Evolutionary conservation across 2,797 vertebrate species (phyloP), one percentile per base, ranked within the genome.

Genomic region (Cichlasoma orientale): DNA sequence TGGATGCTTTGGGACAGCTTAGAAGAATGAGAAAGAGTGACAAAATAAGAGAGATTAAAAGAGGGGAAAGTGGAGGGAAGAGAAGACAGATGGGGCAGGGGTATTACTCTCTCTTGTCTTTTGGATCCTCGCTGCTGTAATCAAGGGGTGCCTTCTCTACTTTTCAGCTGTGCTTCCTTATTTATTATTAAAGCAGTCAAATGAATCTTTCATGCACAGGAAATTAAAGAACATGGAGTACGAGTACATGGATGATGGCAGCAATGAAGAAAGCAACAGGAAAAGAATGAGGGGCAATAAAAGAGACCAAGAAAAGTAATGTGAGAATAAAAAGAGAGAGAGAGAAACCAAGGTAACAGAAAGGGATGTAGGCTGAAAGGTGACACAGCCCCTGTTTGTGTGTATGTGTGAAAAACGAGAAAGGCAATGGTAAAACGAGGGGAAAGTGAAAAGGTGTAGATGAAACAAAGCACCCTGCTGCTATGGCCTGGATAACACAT

Each of bases 171-270:
- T 77, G 77, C 88, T 86, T 88, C 78, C 77, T 71, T 87, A 92
- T 94, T 83, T 90, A 94, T 94, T 93, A 94, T 93, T 94, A 86
- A 95, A 86, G 78, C 56, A n/a, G 36, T 59, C 82, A 52, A 73
- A 94, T 95, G 72, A 94, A 95, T 95, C 82, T 94, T 95, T 95
- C 88, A 95, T 95, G 90, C 63, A 61, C 86, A 88, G 94, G 93
- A 94, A 94, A 95, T 95, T 91, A 94, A 94, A 92, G 86, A 92
- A 88, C 90, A 92, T 72, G 80, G 82, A 27, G 72, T 80, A 82
- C 76, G 82, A 82, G 77, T 78, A 66, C 27, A 71, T 69, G 63
- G 83, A 88, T 76, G 75, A 84, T 87, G 77, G 79, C 55, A 21
- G 85, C 27, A 70, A 68, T 12, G 63, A 88, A 88, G 56, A 68